These are phyloP conservation scores for Ectropis grisescens DNA, from an alignment of 1,140 invertebrate genomes.

Conservation along the genomic window DNA sequence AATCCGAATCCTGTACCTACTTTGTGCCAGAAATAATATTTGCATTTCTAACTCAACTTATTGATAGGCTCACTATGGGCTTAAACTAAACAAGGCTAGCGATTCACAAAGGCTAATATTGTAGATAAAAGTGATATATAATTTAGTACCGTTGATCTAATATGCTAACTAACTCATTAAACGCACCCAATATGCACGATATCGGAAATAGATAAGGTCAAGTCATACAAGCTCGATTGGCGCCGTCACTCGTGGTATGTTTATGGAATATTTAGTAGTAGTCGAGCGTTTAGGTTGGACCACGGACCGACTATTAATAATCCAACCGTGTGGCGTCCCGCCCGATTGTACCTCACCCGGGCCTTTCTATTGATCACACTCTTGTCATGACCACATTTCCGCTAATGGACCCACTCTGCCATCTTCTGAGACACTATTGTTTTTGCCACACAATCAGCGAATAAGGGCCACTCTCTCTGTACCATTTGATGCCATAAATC, in stretches of 20 bases:
- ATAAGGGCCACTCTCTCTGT: slow-evolving; percentile 16
- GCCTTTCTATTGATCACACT: slow-evolving; percentile 49
- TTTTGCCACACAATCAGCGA: slow-evolving; percentile 35
- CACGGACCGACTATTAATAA: slow-evolving; percentile 43
- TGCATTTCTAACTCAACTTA: too few species aligned
- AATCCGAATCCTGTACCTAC: too few species aligned
- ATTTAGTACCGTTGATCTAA: too few species aligned
- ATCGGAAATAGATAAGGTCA: too few species aligned
- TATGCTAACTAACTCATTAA: too few species aligned
- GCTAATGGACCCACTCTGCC: slow-evolving; percentile 46
- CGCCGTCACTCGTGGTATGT: slow-evolving; percentile 11
- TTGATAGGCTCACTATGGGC: too few species aligned
- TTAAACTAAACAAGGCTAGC: too few species aligned
- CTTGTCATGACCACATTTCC: slow-evolving; percentile 45
- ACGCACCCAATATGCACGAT: too few species aligned
- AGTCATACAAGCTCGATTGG: too few species aligned
- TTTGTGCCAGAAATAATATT: too few species aligned
- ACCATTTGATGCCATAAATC: slow-evolving; percentile 16
- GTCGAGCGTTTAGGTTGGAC: slow-evolving; percentile 20
- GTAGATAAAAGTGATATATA: too few species aligned
- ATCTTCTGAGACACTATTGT: slow-evolving; percentile 35
- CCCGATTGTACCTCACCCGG: slow-evolving; percentile 23
- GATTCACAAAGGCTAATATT: too few species aligned
- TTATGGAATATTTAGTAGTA: slow-evolving; percentile 20
- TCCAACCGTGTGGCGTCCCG: slow-evolving; percentile 20